These are phyloP conservation scores for Holothuria glaberrima DNA, from an alignment of 35 echinoderm and acorn worm genomes.

Conservation along the genomic window DNA sequence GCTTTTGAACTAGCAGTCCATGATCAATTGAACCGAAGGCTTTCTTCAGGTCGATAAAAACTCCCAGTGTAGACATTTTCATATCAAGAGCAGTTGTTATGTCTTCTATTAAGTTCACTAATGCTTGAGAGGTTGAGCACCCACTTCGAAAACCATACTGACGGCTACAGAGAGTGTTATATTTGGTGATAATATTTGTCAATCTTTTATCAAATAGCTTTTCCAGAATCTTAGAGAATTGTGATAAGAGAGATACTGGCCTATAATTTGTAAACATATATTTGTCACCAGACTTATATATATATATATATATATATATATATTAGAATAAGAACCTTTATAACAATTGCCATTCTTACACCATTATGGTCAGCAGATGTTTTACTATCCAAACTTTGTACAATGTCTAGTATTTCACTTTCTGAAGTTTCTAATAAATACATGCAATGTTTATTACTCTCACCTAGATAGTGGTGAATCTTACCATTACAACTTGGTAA, in stretches of 20 bases:
- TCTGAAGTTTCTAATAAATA: background rate
- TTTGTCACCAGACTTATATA: slow-evolving; percentile 44
- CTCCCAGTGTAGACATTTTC: slow-evolving; percentile 16
- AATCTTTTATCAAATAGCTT: slow-evolving; percentile 47
- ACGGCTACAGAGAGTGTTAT: background rate
- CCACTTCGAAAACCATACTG: slow-evolving; percentile 32
- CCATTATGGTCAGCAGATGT: background rate
- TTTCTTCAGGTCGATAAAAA: slow-evolving; percentile 51
- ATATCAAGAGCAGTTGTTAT: slow-evolving; percentile 15
- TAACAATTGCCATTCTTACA: background rate
- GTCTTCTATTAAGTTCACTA: slow-evolving; percentile 25
- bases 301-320: no score
- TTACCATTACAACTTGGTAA: background rate
- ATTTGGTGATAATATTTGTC: slow-evolving; percentile 6
- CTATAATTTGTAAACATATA: slow-evolving; percentile 35
- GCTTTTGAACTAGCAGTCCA: slow-evolving; percentile 15
- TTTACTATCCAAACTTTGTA: background rate
- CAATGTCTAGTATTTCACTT: background rate
- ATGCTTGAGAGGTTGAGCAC: background rate
- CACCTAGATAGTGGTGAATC: background rate
- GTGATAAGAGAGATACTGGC: slow-evolving; percentile 28
- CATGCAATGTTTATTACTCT: slow-evolving; percentile 15
- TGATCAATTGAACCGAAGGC: slow-evolving; percentile 53
- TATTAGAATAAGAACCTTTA: no score
- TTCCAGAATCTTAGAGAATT: slow-evolving; percentile 47